Base-by-base conservation (phyloP, 2,797 vertebrate genomes). In the Remorina albescens region DNA sequence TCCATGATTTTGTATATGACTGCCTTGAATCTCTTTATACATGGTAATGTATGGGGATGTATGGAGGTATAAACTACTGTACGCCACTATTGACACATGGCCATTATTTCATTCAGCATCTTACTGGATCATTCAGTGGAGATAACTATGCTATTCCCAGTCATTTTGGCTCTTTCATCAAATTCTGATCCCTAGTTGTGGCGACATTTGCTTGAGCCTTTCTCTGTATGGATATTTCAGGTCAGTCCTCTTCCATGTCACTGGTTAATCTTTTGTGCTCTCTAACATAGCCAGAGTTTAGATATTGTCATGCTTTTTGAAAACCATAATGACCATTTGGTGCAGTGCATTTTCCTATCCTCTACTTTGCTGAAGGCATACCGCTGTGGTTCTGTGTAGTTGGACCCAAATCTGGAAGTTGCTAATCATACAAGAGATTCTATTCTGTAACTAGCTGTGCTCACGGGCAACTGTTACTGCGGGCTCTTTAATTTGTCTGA, bases 401-500 rank as follows among this genome's bases (percentile, higher is more conserved):
- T 53, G 4, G 39, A 68, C 64, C 74, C 62, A 23, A 34, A 78
- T 85, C 65, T 84, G 55, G 75, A 80, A 68, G 32, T 68, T 60
- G 49, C 68, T 86, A 84, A 86, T 84, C 78, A 85, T 81, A 65
- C 67, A 16, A 56, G 62, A 60, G 75, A 67, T 81, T 80, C 66
- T 58, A 49, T 81, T 82, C 49, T 42, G 82, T 79, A 75, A 81
- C 71, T 42, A 80, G 71, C 72, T 76, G 67, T 61, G 71, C 75
- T 78, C 62, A 87, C 83, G 86, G 87, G 85, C 90, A 87, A 72
- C 82, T 86, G 86, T 78, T 71, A 77, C 88, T 73, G 58, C 67
- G 64, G 90, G 84, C 88, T 55, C 76, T 78, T 90, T 85, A 86
- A 88, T 91, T 87, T 91, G 76, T 86, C 57, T 26, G 30, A 83